Percentiles rank a stretch among this genome's conserved stretches.
These are phyloP conservation scores for Hypselothyrea guttata DNA, from an alignment of 2,888 invertebrate species.

Conservation along the genomic window DNA sequence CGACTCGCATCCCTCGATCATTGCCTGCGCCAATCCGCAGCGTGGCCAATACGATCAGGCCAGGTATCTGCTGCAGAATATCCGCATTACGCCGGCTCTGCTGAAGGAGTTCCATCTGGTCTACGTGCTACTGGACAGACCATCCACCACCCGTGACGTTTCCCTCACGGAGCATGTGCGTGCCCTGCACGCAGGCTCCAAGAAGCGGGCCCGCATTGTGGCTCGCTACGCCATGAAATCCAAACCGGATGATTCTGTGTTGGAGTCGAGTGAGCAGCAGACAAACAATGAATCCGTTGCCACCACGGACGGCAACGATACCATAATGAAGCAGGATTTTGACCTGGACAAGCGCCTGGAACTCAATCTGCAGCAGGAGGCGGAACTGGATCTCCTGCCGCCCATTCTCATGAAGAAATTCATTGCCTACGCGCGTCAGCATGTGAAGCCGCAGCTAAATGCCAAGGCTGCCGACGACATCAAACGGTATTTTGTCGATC, in stretches of 20 bases:
- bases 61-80: slow-evolving; percentile 94
- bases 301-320: slow-evolving; percentile 52
- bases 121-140: slow-evolving; percentile 93
- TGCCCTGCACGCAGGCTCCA: slow-evolving; percentile 86
- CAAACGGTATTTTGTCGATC: slow-evolving; percentile 90
- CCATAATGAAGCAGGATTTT: slow-evolving; percentile 66
- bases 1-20: slow-evolving; percentile 91
- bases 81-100: slow-evolving; percentile 92
- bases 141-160: slow-evolving; percentile 84
- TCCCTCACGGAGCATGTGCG: slow-evolving; percentile 86
- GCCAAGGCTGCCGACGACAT: slow-evolving; percentile 87
- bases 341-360: slow-evolving; percentile 80
- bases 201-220: slow-evolving; percentile 66
- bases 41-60: slow-evolving; percentile 94
- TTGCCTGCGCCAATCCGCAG: slow-evolving; percentile 96
- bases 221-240: slow-evolving; percentile 80
- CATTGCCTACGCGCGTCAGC: slow-evolving; percentile 94
- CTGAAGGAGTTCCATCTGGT: slow-evolving; percentile 96
- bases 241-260: slow-evolving; percentile 79
- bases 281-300: slow-evolving; percentile 4
- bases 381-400: slow-evolving; percentile 88
- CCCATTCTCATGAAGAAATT: slow-evolving; percentile 92
- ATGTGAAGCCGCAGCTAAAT: slow-evolving; percentile 91
- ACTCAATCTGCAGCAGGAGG: slow-evolving; percentile 83
- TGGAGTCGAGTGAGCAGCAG: slow-evolving; percentile 16